Base-by-base conservation (phyloP, 2,113 vertebrate species). In the Nanorana parkeri region DNA sequence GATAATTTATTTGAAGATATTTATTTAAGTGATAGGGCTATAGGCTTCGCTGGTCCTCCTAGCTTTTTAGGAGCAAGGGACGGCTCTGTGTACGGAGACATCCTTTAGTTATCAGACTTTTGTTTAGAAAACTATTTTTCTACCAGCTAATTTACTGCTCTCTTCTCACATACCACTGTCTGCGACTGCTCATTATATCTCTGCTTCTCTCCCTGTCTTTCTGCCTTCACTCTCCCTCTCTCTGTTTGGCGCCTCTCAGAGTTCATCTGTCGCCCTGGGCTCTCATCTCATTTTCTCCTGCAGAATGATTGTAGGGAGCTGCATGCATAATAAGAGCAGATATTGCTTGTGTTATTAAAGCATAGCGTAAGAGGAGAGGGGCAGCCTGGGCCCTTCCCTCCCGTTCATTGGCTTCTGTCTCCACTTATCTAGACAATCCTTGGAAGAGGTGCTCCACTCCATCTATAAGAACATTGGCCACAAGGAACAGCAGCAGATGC, bases 331-430 rank as follows among this genome's bases (percentile, higher is more conserved):
- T 94, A 91, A 91, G 90, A 92, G 89, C 91, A 61, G 85, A 91
- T 94, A 94, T 93, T 93, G 89, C 91, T 93, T 89, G 87, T 89
- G 88, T 92, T 94, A 93, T 94, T 93, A 94, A 91, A 94, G 91
- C 88, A 88, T 85, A 87, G 87, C 89, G 86, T 86, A 89, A 90
- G 87, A 87, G 87, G 91, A 61, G 73, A 65, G 60, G 79, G 80
- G 29, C 63, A 67, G 71, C 11, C 52, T 23, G 29, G 3, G 51
- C 10, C 19, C 52, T 29, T 29, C 28, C 54, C 13, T 26, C 47
- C 55, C 47, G 28, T 26, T 51, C 61, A 21, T n/a, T n/a, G 17
- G n/a, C 26, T 32, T 58, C 60, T 17, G 19, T 67, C 63, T 13
- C 26, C 68, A 47, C 28, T 68, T 58, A 67, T 13, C 68, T 19